Percentiles rank a stretch among this genome's conserved stretches.
Conservation (phyloP, 2,113 vertebrate species). For the Cololabis saira region DNA sequence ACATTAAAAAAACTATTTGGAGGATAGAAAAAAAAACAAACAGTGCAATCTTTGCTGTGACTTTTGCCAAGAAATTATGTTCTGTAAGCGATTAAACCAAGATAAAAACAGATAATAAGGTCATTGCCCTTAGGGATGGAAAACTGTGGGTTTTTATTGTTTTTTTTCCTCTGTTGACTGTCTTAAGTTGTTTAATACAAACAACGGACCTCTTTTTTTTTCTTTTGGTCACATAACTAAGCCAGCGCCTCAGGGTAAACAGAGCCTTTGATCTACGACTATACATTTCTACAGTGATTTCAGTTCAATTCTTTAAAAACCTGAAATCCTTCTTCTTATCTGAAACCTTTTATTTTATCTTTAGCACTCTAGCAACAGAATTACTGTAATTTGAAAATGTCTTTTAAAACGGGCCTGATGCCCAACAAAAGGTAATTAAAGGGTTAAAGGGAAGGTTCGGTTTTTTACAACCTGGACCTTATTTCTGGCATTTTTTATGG, state of each 20-base stretch:
- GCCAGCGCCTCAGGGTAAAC: constrained; percentile 24
- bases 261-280: neutral
- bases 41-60: constrained; percentile 5
- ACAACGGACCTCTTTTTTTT: constrained; percentile 24
- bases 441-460: too few species aligned
- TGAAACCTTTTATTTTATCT: too few species aligned
- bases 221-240: constrained; percentile 24
- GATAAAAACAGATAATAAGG: constrained; percentile 19
- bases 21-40: constrained; percentile 31
- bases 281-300: too few species aligned
- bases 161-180: neutral
- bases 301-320: too few species aligned
- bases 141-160: neutral
- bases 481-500: too few species aligned
- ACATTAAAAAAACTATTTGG: constrained; percentile 49
- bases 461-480: too few species aligned
- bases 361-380: too few species aligned
- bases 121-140: constrained; percentile 12
- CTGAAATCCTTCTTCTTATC: too few species aligned
- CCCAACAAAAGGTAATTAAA: too few species aligned
- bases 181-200: constrained; percentile 27
- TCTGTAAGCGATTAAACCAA: constrained; percentile 12
- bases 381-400: too few species aligned
- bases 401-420: too few species aligned
- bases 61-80: constrained; percentile 34